Evolutionary conservation across 2,797 vertebrate species (phyloP).

Genomic region (Enteromius viviparus): DNA sequence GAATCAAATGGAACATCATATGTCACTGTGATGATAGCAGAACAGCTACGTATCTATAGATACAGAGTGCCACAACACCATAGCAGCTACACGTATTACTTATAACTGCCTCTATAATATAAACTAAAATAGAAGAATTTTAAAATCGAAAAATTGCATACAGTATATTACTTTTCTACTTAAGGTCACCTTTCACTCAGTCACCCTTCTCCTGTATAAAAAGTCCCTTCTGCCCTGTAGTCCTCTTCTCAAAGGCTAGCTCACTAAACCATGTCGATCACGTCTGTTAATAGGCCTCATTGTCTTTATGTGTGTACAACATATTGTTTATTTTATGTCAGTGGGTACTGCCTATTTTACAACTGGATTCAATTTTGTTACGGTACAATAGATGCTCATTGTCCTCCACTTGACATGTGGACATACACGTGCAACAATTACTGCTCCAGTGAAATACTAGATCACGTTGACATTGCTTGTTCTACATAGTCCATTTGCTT

Average conservation of each 20-base stretch:
- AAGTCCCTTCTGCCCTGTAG: background rate
- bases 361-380: background rate
- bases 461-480: background rate
- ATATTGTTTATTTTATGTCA: constrained; percentile 8
- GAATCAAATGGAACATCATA: background rate
- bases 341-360: background rate
- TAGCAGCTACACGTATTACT: background rate
- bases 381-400: background rate
- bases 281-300: background rate
- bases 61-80: background rate
- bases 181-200: background rate
- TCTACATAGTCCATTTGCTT: background rate
- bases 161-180: background rate
- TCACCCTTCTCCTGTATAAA: background rate
- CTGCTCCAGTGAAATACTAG: constrained; percentile 6
- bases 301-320: background rate
- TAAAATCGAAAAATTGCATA: background rate
- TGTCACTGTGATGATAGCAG: background rate
- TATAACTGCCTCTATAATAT: background rate
- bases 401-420: background rate
- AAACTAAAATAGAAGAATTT: background rate
- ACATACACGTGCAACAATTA: constrained; percentile 1
- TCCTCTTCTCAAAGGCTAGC: background rate
- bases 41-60: background rate
- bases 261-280: constrained; percentile 2